A percentile compares a stretch with the other conserved stretches of the same genome.
Evolutionary conservation across 2,797 vertebrate genomes (phyloP).

Genomic region (Mormyrus proboscirostris): DNA sequence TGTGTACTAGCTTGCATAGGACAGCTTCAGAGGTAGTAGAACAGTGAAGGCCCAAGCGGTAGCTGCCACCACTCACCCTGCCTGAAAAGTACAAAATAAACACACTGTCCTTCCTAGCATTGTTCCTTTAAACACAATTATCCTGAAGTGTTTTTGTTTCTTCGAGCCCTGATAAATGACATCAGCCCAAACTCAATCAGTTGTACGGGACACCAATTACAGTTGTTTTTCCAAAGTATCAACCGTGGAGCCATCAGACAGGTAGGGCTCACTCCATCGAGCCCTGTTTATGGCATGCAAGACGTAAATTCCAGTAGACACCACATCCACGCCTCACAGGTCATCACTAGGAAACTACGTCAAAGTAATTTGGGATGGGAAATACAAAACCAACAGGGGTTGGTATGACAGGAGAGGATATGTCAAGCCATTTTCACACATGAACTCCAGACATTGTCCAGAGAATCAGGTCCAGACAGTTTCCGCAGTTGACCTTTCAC

Average conservation of each 20-base stretch:
- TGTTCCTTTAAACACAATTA: not conserved
- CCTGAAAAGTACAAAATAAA: not conserved
- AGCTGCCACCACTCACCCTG: not conserved
- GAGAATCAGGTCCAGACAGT: not conserved
- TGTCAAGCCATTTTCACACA: not conserved
- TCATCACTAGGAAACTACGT: not conserved
- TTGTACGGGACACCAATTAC: not conserved
- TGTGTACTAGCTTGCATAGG: not conserved
- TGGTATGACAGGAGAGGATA: not conserved
- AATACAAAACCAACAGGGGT: not conserved
- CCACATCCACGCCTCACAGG: not conserved
- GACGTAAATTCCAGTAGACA: not conserved
- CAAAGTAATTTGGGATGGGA: not conserved
- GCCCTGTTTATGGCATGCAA: not conserved
- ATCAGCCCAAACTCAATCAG: constrained; percentile 17
- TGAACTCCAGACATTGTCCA: not conserved
- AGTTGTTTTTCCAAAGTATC: not conserved
- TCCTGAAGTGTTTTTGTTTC: not conserved
- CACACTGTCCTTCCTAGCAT: not conserved
- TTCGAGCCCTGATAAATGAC: not conserved
- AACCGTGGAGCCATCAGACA: not conserved
- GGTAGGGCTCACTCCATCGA: not conserved
- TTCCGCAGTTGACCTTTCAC: not conserved
- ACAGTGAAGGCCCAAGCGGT: not conserved
- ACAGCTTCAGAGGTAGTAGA: not conserved